Base-by-base conservation (phyloP, 2,113 vertebrate species). In the Origma solitaria region DNA sequence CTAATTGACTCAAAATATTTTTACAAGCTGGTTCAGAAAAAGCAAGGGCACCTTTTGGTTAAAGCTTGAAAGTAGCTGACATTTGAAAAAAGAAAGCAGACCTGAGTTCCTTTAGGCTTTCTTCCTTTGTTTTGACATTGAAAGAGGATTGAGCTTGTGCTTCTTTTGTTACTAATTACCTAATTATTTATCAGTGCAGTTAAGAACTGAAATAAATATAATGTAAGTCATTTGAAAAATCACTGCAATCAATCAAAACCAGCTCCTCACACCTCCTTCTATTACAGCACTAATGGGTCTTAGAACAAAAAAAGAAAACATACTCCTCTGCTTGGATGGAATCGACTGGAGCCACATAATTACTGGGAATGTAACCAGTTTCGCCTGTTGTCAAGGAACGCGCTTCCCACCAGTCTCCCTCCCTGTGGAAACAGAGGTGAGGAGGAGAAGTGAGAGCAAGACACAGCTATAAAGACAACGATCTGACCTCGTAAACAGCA, bases 251-350 rank as follows among this genome's bases (percentile, higher is more conserved):
- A 85, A 70, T 35, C 92, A 96, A 72, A 88, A 50, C 66, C 86
- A 85, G 73, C 81, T 82, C 68, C 82, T 92, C 24, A 17, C 71
- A 58, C 57, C 42, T 65, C 53, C 61, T 94, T 80, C 73, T 68
- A 54, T 87, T 27, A 71, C 31, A 60, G 56, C 21, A 35, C 33
- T 91, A 94, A 85, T 58, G n/a, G 28, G 61, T 88, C 76, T 95
- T 75, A 69, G 65, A 96, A 95, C 9, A 33, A 76, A 96, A 70
- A 77, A 96, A 85, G 44, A 72, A 94, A 92, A 98, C 99, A 96
- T 98, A 99, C 99, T 99, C 99, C 96, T 99, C 99, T 90, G 99
- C 99, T 96, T 99, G 99, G 97, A 99, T 99, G 71, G 99, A 99
- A 97, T 99, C 99, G 28, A 99, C 99, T 27, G 99, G 99, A 98